Conservation (phyloP, 2,113 vertebrate genomes). For the Numida meleagris region DNA sequence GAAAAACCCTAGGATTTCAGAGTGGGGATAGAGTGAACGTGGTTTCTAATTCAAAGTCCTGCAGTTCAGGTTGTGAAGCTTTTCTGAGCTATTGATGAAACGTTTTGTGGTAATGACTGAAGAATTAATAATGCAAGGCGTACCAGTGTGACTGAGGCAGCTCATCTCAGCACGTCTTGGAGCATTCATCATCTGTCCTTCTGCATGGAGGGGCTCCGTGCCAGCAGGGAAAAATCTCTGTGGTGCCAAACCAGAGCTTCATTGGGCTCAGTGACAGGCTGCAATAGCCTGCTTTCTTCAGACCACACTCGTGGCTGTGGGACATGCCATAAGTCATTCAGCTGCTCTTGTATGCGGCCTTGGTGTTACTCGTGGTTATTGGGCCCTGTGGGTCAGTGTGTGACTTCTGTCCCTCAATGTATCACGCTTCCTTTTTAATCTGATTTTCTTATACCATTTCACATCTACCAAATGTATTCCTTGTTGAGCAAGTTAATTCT, state of each 20-base stretch:
- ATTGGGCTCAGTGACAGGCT: not conserved
- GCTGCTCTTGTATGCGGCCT: not conserved
- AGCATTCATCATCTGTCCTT: slow-evolving; percentile 42
- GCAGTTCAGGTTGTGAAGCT: not conserved
- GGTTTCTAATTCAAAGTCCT: not conserved
- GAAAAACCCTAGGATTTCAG: not conserved
- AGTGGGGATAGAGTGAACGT: not conserved
- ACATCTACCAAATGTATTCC: not conserved
- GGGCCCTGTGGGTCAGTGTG: not conserved
- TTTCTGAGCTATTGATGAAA: not conserved
- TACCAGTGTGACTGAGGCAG: not conserved
- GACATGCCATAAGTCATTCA: slow-evolving; percentile 6
- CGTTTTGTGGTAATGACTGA: not conserved
- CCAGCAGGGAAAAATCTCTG: slow-evolving; percentile 18
- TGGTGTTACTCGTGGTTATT: not conserved
- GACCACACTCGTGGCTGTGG: not conserved
- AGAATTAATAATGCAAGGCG: not conserved
- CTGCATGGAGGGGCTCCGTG: not conserved
- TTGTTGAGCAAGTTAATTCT: not conserved
- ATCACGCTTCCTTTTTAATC: slow-evolving; percentile 20
- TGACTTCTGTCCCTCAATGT: not conserved
- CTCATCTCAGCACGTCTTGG: not conserved
- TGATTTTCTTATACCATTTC: not conserved
- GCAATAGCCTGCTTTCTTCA: not conserved
- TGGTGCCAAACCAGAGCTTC: slow-evolving; percentile 23